Conservation (phyloP, 2,888 invertebrate genomes). For the Koerneria pararmatus region DNA sequence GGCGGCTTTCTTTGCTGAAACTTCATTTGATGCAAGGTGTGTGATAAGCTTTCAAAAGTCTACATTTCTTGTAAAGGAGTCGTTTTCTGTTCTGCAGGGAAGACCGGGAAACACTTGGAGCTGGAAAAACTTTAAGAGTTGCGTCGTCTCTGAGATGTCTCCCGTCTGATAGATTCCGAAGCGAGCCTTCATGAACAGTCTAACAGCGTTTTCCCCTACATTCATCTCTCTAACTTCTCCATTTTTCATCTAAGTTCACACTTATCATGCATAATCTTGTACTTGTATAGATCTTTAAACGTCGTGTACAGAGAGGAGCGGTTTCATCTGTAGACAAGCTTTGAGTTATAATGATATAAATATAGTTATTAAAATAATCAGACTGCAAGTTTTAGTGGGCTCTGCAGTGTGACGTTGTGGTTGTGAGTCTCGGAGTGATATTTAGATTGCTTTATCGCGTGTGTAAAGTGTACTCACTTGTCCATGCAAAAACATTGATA, state of each 20-base stretch:
- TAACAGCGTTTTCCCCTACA: no score
- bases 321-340: no score
- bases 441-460: no score
- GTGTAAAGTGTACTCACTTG: no score
- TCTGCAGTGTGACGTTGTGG: no score
- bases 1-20: not conserved
- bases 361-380: no score
- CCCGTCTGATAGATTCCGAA: not conserved
- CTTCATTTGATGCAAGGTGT: not conserved
- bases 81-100: slow-evolving; percentile 25
- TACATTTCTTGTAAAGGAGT: not conserved
- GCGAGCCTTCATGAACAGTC: no score
- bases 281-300: not conserved
- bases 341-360: no score
- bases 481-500: no score
- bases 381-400: no score
- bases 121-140: slow-evolving; percentile 50
- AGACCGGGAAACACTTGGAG: slow-evolving; percentile 40
- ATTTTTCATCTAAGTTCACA: not conserved
- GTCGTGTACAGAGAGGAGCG: not conserved
- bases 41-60: not conserved
- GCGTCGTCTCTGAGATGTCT: slow-evolving; percentile 47
- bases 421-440: no score
- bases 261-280: not conserved
- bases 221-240: no score